A percentile compares a stretch with the other conserved stretches of the same genome.
These are phyloP conservation scores for Petrocephalus sullivani DNA, from an alignment of 2,797 vertebrate species.

Conservation along the genomic window DNA sequence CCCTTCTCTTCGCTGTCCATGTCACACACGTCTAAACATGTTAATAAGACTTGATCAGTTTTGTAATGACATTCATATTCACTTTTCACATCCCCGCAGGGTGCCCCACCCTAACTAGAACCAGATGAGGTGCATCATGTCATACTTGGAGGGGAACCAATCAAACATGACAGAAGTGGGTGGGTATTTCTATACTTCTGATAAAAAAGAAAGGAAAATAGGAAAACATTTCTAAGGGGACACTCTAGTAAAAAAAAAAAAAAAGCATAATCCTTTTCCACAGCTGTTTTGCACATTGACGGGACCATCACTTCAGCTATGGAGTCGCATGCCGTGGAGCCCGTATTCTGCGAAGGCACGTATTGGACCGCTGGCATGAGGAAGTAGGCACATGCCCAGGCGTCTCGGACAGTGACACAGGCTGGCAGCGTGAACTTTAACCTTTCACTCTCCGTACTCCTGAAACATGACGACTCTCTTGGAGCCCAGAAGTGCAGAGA, in stretches of 20 bases:
- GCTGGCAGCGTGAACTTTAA: background rate
- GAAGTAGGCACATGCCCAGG: background rate
- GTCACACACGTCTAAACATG: slow-evolving; percentile 47
- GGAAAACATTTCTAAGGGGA: slow-evolving; percentile 80
- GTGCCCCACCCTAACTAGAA: slow-evolving; percentile 79
- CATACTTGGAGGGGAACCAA: slow-evolving; percentile 87
- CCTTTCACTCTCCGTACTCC: background rate
- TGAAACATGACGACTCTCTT: background rate
- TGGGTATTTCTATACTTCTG: slow-evolving; percentile 77
- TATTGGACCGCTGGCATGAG: slow-evolving; percentile 40
- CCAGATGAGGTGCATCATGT: slow-evolving; percentile 82
- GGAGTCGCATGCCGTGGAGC: slow-evolving; percentile 58
- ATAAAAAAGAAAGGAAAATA: slow-evolving; percentile 72
- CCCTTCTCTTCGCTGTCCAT: slow-evolving; percentile 2
- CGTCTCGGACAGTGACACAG: background rate
- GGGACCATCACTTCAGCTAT: slow-evolving; percentile 53
- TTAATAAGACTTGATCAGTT: slow-evolving; percentile 65
- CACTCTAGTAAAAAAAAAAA: slow-evolving; percentile 72
- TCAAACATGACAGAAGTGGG: slow-evolving; percentile 78
- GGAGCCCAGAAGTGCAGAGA: background rate
- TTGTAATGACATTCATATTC: slow-evolving; percentile 66
- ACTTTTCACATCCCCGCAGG: slow-evolving; percentile 69
- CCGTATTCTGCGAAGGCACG: slow-evolving; percentile 49
- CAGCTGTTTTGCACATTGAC: slow-evolving; percentile 73
- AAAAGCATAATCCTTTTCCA: slow-evolving; percentile 57